Conservation (phyloP, 2,113 vertebrate species). For the Microcebus ravelobensis region DNA sequence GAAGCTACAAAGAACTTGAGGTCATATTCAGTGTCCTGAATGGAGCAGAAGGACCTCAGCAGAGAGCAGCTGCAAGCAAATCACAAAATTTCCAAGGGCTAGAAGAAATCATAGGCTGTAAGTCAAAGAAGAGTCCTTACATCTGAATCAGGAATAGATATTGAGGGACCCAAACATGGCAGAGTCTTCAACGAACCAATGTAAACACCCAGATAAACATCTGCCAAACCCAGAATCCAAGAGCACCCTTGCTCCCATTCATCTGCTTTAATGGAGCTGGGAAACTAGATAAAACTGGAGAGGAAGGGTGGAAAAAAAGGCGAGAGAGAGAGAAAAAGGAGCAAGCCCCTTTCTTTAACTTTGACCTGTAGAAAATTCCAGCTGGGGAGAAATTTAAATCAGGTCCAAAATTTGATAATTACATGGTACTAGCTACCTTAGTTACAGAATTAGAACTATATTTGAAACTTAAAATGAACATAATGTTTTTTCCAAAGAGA, state of each 20-base stretch:
- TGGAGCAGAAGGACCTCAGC: not conserved
- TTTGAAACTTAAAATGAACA: not conserved
- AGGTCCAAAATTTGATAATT: not conserved
- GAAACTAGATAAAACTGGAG: not conserved
- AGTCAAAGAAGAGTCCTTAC: not conserved
- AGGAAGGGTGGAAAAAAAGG: not conserved
- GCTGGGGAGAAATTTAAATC: not conserved
- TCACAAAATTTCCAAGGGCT: not conserved
- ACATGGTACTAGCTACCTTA: not conserved
- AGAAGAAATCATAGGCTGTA: not conserved
- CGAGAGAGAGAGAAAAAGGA: not conserved
- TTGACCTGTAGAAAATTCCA: not conserved
- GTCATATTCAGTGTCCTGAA: not conserved
- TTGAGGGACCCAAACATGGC: rapidly evolving
- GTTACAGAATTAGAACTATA: not conserved
- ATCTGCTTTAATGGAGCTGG: not conserved
- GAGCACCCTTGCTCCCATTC: not conserved
- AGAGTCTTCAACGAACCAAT: not conserved
- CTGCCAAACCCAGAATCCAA: not conserved
- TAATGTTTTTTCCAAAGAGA: not conserved
- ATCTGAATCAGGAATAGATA: not conserved
- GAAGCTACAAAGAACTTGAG: not conserved
- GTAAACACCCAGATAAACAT: not conserved
- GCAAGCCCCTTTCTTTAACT: not conserved
- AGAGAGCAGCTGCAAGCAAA: not conserved